phyloP scores from a whole-genome alignment of 2,797 vertebrate genomes.

The Tachyglossus aculeatus region DNA sequence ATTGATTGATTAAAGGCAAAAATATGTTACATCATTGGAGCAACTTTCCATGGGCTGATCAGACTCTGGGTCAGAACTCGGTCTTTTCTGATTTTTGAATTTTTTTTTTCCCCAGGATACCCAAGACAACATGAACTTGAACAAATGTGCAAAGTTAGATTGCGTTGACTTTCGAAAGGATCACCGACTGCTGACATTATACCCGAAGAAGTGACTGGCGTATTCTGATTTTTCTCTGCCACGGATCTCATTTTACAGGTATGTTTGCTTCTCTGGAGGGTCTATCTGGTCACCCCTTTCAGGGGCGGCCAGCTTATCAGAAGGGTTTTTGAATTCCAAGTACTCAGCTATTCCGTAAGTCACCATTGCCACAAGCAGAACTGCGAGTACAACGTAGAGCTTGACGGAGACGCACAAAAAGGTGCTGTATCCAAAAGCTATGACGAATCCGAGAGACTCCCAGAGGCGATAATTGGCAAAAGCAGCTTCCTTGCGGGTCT shows the following conservation, averaged over 20 bases:
- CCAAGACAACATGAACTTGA: too few relatives aligned
- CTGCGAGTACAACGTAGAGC: constrained; percentile 81
- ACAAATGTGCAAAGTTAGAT: too few relatives aligned
- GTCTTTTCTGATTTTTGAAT: too few relatives aligned
- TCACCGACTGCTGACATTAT: too few relatives aligned
- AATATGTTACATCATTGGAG: too few relatives aligned
- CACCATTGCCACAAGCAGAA: constrained; percentile 74
- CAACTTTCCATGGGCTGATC: too few relatives aligned
- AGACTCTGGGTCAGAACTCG: too few relatives aligned
- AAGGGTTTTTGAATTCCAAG: constrained; percentile 62
- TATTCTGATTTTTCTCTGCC: neutral
- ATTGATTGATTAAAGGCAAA: too few relatives aligned
- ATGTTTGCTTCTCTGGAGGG: neutral
- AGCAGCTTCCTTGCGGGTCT: constrained; percentile 87
- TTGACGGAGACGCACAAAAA: constrained; percentile 85
- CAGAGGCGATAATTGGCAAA: constrained; percentile 95
- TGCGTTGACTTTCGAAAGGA: too few relatives aligned
- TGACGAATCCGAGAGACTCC: constrained; percentile 91
- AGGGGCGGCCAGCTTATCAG: fast-evolving
- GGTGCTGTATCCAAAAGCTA: constrained; percentile 90
- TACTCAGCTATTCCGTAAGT: constrained; percentile 83
- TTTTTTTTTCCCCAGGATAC: too few relatives aligned
- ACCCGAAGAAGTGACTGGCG: too few relatives aligned
- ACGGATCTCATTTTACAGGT: neutral
- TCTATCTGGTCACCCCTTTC: constrained; percentile 1